Percentiles rank a stretch among this genome's conserved stretches.
These are phyloP conservation scores for Syrista parreyssii DNA, from an alignment of 2,888 invertebrate genomes.

Conservation along the genomic window DNA sequence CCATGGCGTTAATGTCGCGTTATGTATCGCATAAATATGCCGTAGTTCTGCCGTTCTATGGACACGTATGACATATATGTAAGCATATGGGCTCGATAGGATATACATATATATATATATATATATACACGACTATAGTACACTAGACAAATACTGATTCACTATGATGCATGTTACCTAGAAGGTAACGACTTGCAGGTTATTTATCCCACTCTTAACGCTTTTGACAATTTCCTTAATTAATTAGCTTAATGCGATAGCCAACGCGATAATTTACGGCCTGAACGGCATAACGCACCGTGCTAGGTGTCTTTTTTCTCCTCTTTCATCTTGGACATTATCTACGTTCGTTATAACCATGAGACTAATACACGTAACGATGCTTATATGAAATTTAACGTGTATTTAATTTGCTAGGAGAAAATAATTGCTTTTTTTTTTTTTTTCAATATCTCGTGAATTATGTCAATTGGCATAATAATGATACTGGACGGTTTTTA, in stretches of 20 bases:
- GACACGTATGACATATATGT: neutral
- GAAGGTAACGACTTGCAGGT: neutral
- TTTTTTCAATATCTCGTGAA: neutral
- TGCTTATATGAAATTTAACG: neutral
- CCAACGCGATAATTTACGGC: neutral
- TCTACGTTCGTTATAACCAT: neutral
- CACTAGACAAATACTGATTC: neutral
- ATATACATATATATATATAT: neutral
- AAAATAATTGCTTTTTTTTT: neutral
- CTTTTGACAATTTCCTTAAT: constrained; percentile 4
- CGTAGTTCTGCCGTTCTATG: neutral
- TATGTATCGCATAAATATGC: constrained; percentile 20
- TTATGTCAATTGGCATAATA: neutral
- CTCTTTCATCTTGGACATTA: neutral
- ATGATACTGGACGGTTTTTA: neutral
- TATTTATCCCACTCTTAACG: neutral
- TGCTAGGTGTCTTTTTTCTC: neutral
- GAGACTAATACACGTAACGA: neutral
- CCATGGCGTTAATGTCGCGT: constrained; percentile 28
- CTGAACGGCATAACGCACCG: neutral
- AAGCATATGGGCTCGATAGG: neutral
- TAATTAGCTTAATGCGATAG: constrained; percentile 5
- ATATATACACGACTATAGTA: neutral
- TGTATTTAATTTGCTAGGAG: neutral
- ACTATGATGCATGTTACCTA: constrained; percentile 1